phyloP scores from a whole-genome alignment of 2,113 vertebrate genomes.

The Neogale vison region DNA sequence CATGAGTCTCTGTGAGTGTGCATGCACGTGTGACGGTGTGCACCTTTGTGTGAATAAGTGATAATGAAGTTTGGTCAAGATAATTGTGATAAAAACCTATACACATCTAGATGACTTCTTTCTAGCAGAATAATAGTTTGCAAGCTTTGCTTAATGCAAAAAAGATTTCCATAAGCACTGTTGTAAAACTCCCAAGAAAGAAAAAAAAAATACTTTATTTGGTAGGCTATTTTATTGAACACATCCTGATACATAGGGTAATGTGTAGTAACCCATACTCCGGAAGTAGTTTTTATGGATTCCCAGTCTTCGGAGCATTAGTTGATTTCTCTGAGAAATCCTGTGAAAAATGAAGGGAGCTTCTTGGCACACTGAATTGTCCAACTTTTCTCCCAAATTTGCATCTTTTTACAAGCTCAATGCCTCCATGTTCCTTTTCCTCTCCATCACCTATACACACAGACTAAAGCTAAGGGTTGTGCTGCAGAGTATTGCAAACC shows the following conservation, averaged over 20 bases:
- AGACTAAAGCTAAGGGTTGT: not conserved
- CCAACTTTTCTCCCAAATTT: not conserved
- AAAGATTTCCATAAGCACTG: not conserved
- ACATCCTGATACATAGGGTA: not conserved
- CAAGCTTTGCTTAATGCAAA: slow-evolving; percentile 24
- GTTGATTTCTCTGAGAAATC: not conserved
- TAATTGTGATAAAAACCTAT: not conserved
- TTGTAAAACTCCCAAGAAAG: not conserved
- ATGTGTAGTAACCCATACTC: not conserved
- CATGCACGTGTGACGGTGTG: not conserved
- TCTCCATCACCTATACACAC: not conserved
- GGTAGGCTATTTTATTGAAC: not conserved
- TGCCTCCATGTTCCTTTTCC: not conserved
- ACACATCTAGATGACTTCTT: not conserved
- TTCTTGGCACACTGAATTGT: not conserved
- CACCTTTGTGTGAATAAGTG: not conserved
- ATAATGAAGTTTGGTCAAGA: not conserved
- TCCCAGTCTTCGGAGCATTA: not conserved
- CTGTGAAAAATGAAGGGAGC: not conserved
- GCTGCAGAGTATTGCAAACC: not conserved
- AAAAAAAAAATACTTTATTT: not conserved
- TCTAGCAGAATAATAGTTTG: not conserved
- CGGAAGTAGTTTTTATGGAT: not conserved
- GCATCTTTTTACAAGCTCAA: not conserved
- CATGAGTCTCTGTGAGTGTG: not conserved